Percentiles rank a stretch among this genome's conserved stretches.
phyloP scores from a whole-genome alignment of 1,140 invertebrate species.

The Bombus impatiens region DNA sequence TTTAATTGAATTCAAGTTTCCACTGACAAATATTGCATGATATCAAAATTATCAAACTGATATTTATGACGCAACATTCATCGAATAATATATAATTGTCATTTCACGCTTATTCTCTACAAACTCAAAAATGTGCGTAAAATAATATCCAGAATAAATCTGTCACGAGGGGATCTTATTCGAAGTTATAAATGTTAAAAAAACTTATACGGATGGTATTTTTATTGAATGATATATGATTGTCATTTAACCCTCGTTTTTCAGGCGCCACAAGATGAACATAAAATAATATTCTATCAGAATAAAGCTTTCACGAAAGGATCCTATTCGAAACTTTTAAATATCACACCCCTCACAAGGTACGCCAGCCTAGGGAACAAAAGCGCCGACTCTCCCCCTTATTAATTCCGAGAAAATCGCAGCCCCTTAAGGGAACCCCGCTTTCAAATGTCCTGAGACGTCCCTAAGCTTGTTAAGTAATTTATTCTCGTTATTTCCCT shows the following conservation, averaged over 20 bases:
- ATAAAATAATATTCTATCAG: not conserved
- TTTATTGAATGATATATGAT: not conserved
- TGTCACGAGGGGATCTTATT: not conserved
- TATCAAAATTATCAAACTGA: no score
- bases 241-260: not conserved
- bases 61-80: no score
- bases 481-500: conserved; percentile 13
- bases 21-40: not conserved
- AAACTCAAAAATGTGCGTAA: not conserved
- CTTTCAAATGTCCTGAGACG: not conserved
- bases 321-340: not conserved
- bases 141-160: not conserved
- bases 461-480: not conserved
- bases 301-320: not conserved
- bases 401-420: conserved; percentile 28
- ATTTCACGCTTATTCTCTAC: not conserved
- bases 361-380: not conserved
- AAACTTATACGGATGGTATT: not conserved
- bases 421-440: not conserved
- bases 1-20: conserved; percentile 8
- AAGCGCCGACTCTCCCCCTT: not conserved
- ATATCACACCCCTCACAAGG: not conserved
- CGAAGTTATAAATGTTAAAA: not conserved
- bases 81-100: not conserved
- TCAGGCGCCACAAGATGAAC: not conserved